Conservation (phyloP, 2,888 invertebrate genomes). For the Dasypolia templi region DNA sequence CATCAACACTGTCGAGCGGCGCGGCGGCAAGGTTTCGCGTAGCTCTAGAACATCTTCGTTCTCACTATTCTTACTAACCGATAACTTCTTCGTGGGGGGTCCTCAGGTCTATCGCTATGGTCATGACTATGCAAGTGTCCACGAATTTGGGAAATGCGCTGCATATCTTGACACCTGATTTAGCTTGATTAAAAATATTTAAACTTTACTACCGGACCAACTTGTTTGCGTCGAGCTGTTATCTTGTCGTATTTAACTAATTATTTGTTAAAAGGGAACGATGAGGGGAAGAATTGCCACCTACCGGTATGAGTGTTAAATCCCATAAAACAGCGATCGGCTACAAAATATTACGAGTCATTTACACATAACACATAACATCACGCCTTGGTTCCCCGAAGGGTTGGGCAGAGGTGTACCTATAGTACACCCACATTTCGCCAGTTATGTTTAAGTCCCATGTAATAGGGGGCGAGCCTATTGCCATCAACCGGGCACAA, state of each 20-base stretch:
- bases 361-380: no score
- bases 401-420: no score
- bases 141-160: conserved; percentile 59
- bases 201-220: conserved; percentile 51
- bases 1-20: conserved; percentile 9
- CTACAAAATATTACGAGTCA: conserved; percentile 47
- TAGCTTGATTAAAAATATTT: conserved; percentile 57
- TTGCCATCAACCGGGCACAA: no score
- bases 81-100: conserved; percentile 75
- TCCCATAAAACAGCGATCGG: conserved; percentile 30
- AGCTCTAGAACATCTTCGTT: conserved; percentile 30
- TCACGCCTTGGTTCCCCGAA: no score
- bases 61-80: conserved; percentile 56
- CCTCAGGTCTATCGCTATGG: conserved; percentile 72
- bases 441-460: no score
- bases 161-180: conserved; percentile 61
- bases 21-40: conserved; percentile 42
- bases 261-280: conserved; percentile 44
- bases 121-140: conserved; percentile 66
- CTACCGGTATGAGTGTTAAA: conserved; percentile 35
- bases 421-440: no score
- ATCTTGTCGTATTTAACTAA: conserved; percentile 54
- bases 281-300: conserved; percentile 14
- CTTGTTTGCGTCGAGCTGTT: conserved; percentile 48
- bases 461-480: no score